Percentiles rank a stretch among this genome's conserved stretches.
Conservation (phyloP, 2,113 vertebrate genomes). For the Oryzias celebensis region DNA sequence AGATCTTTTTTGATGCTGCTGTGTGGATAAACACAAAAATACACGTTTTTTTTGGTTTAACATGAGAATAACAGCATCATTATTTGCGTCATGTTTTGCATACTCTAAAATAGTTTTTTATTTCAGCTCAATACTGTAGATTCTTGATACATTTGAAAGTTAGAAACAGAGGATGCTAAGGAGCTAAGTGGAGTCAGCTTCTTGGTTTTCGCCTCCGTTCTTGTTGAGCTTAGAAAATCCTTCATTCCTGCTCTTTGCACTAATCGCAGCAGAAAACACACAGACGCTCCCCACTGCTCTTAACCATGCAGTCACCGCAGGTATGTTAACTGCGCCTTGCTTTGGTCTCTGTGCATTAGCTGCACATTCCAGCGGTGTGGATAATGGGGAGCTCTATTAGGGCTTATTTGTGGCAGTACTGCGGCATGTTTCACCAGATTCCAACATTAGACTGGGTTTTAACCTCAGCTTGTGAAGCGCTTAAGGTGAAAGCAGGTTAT, state of each 20-base stretch:
- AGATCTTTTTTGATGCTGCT: too few relatives aligned
- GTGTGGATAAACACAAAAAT: too few relatives aligned
- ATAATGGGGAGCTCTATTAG: constrained; percentile 70
- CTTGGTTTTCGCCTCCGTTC: constrained; percentile 4
- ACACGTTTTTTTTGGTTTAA: too few relatives aligned
- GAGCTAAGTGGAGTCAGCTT: background rate
- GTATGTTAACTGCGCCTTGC: constrained; percentile 70
- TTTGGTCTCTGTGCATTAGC: constrained; percentile 66
- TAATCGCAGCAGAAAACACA: constrained; percentile 60
- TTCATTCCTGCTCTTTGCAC: constrained; percentile 25
- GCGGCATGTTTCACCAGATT: constrained; percentile 67
- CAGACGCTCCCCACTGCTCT: constrained; percentile 49
- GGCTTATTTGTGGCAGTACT: constrained; percentile 64
- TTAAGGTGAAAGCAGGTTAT: constrained; percentile 16
- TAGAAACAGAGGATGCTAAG: background rate
- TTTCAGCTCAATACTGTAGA: background rate
- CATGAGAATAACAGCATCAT: too few relatives aligned
- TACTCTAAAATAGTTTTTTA: background rate
- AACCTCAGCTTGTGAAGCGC: constrained; percentile 38
- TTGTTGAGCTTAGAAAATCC: constrained; percentile 19
- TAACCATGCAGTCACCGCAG: constrained; percentile 63
- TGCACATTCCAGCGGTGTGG: constrained; percentile 68
- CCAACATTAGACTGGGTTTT: constrained; percentile 57
- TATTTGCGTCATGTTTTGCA: background rate
- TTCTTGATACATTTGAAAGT: background rate